Conservation (phyloP, 1,140 invertebrate genomes). For the Galendromus occidentalis region DNA sequence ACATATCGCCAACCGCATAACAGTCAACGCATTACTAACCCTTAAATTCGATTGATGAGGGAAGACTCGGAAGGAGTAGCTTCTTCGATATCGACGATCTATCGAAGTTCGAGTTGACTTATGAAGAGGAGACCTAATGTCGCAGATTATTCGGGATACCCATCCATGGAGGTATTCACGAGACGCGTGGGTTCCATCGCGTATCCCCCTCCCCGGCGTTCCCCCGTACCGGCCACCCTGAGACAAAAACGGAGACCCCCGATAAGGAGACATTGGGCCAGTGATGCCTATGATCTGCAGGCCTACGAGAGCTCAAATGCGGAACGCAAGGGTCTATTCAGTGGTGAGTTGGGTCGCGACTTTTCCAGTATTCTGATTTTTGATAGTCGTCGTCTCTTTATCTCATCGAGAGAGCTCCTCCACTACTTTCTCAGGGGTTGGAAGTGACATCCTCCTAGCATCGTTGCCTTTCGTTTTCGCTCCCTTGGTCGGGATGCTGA, state of each 20-base stretch:
- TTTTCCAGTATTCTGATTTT: background rate
- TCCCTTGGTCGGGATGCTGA: background rate
- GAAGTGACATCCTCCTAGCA: background rate
- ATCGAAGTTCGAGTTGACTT: no score
- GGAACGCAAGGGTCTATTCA: background rate
- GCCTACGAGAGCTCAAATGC: background rate
- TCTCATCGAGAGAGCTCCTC: background rate
- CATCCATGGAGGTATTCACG: background rate
- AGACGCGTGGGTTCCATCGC: background rate
- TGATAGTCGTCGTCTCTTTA: background rate
- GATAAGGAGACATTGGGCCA: background rate
- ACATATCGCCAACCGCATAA: no score
- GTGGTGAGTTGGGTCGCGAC: background rate
- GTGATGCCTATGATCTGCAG: background rate
- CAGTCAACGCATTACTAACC: no score
- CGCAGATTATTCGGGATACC: no score
- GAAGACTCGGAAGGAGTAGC: no score
- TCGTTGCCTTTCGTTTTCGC: conserved; percentile 4
- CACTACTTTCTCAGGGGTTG: background rate
- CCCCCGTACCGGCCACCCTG: background rate
- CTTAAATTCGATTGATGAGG: no score
- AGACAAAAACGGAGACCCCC: background rate
- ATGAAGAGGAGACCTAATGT: no score
- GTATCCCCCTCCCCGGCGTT: background rate
- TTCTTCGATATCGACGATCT: no score